Evolutionary conservation across 1,140 invertebrate species (phyloP), one percentile per base, ranked within the genome.

Genomic region (Zelostemma sp.): DNA sequence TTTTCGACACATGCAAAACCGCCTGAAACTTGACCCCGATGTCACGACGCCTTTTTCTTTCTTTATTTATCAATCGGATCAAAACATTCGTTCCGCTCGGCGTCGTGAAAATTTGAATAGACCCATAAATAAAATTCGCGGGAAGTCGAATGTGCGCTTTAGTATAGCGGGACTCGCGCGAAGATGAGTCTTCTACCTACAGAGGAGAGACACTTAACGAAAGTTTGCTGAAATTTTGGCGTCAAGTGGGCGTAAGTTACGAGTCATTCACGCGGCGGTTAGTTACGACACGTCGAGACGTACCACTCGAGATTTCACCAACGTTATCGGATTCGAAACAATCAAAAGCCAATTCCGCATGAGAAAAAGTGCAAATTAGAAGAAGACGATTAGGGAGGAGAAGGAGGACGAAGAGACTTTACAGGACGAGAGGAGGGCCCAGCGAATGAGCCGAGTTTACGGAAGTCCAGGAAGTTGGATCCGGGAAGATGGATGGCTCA

Each of bases 401-500:
- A n/a, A n/a, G n/a, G n/a, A n/a, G n/a, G n/a, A n/a, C n/a, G n/a
- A n/a, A n/a, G n/a, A n/a, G n/a, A n/a, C n/a, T n/a, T n/a, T n/a
- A n/a, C n/a, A n/a, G n/a, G n/a, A n/a, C n/a, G n/a, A n/a, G n/a
- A n/a, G n/a, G n/a, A n/a, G n/a, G n/a, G n/a, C n/a, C n/a, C n/a
- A n/a, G n/a, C 21, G 21, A 25, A 25, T 3, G 16, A 43, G 41
- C 1, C 41, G 49, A 35, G 8, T 6, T 1, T 15, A 8, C 49
- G 15, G 33, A 38, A 11, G 17, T 21, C 28, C 9, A 11, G 47
- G 33, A 53, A 40, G 28, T 65, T 58, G 72, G 73, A 65, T 59
- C 46, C 46, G 28, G 43, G 51, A 70, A 60, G 72, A 76, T 64
- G 65, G 74, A 76, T 72, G 56, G 69, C 72, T 76, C 74, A 76